Conservation (phyloP, 2,797 vertebrate species). For the Sebastes vulpes region DNA sequence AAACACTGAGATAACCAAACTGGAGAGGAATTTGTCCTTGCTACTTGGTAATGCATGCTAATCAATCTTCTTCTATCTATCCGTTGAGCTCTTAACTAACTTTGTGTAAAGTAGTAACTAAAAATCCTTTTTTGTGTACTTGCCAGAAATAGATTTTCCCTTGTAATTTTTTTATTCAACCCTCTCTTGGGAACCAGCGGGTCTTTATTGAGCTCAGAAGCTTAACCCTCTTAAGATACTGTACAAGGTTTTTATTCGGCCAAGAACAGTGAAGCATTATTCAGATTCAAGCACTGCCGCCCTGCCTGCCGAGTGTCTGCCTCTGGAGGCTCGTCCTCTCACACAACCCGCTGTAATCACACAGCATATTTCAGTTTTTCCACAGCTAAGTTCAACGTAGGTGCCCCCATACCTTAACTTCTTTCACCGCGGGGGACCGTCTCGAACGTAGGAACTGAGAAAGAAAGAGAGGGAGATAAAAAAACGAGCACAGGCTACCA, state of each 20-base stretch:
- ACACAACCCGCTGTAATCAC: slow-evolving; percentile 49
- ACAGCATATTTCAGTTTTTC: slow-evolving; percentile 52
- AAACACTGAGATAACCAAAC: not conserved
- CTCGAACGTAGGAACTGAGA: not conserved
- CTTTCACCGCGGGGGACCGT: slow-evolving; percentile 13
- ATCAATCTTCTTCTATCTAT: not conserved
- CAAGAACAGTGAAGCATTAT: slow-evolving; percentile 47
- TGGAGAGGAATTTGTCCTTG: not conserved
- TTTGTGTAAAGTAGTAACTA: not conserved
- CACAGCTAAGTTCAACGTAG: slow-evolving; percentile 32
- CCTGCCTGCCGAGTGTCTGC: slow-evolving; percentile 10
- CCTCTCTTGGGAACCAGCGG: not conserved
- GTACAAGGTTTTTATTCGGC: slow-evolving; percentile 35
- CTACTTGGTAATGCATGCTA: not conserved
- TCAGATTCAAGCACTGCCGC: slow-evolving; percentile 5
- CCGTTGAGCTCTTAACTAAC: not conserved
- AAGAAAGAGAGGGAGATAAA: not conserved
- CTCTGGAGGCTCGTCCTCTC: slow-evolving; percentile 37
- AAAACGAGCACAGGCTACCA: not conserved
- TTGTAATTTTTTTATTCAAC: not conserved
- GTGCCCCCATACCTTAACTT: slow-evolving; percentile 13
- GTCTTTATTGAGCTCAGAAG: slow-evolving; percentile 3
- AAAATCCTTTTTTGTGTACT: not conserved
- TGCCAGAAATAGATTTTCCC: not conserved
- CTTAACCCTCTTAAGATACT: not conserved